These are phyloP conservation scores for Chloroceryle aenea DNA, from an alignment of 2,113 vertebrate species.

Conservation along the genomic window DNA sequence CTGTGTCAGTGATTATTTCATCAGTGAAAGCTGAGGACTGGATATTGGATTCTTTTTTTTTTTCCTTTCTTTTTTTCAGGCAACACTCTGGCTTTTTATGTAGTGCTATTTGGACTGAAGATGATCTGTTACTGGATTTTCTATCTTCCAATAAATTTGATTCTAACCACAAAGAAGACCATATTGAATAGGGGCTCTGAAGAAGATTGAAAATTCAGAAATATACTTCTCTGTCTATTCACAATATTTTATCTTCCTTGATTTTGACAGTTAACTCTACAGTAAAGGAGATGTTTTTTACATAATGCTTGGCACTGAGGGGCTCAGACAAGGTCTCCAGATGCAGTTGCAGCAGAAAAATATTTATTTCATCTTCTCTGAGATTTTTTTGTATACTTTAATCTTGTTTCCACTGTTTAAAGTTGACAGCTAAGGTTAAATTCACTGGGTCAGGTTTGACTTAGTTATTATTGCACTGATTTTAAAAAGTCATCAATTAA, in stretches of 20 bases:
- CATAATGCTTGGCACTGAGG: not conserved
- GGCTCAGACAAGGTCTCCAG: not conserved
- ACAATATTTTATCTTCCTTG: not conserved
- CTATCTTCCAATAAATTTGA: not conserved
- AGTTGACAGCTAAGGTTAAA: not conserved
- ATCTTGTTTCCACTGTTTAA: not conserved
- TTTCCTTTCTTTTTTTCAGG: not conserved
- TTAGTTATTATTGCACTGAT: not conserved
- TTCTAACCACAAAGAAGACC: not conserved
- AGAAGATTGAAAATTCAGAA: not conserved
- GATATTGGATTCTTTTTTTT: not conserved
- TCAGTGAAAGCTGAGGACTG: not conserved
- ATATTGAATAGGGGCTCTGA: not conserved
- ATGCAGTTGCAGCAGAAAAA: not conserved
- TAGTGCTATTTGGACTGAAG: not conserved
- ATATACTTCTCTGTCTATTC: not conserved
- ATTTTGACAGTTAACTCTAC: not conserved
- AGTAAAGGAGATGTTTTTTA: not conserved
- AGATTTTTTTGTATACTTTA: conserved; percentile 5
- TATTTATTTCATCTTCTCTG: not conserved
- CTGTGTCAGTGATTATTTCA: not conserved
- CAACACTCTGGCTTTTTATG: not conserved
- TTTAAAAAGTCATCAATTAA: not conserved
- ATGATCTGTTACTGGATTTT: not conserved
- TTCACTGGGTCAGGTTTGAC: not conserved